A percentile compares a stretch with the other conserved stretches of the same genome.
phyloP scores from a whole-genome alignment of 2,113 vertebrate species.

The Hystrix brachyura region DNA sequence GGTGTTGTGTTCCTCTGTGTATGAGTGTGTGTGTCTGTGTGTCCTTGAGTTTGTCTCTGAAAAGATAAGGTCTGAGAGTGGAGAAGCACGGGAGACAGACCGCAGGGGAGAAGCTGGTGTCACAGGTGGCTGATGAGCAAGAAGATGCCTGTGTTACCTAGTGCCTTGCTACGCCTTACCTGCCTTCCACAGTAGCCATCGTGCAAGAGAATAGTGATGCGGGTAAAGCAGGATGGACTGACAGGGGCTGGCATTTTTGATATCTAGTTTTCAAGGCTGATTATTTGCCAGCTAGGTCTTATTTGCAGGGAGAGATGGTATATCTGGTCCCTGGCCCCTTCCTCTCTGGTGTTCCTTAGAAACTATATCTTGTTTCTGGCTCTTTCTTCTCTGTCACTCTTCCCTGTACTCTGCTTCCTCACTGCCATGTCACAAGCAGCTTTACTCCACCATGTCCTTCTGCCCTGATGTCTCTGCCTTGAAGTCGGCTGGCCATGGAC shows the following conservation, averaged over 20 bases:
- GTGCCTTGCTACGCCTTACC: not conserved
- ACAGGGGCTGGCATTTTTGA: not conserved
- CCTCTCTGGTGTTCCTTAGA: not conserved
- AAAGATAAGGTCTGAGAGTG: not conserved
- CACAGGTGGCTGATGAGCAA: not conserved
- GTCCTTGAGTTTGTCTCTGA: not conserved
- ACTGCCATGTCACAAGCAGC: not conserved
- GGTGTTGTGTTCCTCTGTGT: not conserved
- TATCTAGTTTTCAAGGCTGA: not conserved
- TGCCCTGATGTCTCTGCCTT: not conserved
- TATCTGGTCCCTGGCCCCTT: not conserved
- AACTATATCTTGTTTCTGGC: not conserved
- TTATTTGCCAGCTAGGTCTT: not conserved
- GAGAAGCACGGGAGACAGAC: not conserved
- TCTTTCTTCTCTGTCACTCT: not conserved
- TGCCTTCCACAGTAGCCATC: not conserved
- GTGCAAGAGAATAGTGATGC: not conserved
- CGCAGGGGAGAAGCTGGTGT: not conserved
- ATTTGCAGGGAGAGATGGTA: not conserved
- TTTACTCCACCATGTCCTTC: not conserved
- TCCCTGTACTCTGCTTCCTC: not conserved
- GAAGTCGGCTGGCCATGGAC: not conserved
- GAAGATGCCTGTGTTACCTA: not conserved
- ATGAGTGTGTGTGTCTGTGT: not conserved
- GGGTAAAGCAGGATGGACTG: not conserved